Evolutionary conservation across 1,140 invertebrate species (phyloP), one percentile per base, ranked within the genome.

Genomic region (Magallana angulata): DNA sequence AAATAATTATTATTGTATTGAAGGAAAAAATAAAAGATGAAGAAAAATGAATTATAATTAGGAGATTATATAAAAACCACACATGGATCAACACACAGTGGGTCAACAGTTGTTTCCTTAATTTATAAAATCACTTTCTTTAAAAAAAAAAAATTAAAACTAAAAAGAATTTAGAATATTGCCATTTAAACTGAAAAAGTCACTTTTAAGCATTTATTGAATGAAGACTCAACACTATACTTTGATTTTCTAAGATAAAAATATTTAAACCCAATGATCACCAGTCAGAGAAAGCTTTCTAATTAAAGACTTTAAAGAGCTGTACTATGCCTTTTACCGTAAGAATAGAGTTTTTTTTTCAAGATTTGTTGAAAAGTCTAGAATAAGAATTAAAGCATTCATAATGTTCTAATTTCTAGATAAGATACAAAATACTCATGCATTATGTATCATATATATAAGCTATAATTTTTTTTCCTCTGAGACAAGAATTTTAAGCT

Each of bases 51-150:
- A 48, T 48, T 2, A 48, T 4, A 0, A 48, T 48, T 48, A 48
- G 36, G 14, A 64, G 18, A 64, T 30, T 76, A 16, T 9, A 68
- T 16, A 68, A 76, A 24, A 76, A 12, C 4, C 24, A 76, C 18
- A 85, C n/a, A 8, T 16, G 9, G 24, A 76, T 71, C 11, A 30
- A 62, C 60, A 76, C 24, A 76, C 8, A 36, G 68, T 11, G 18
- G 36, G 68, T 76, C 68, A 76, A 76, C 68, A 76, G 68, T 76
- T 76, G 68, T 76, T 76, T 30, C 36, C 30, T 76, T 30, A 48
- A 48, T 5, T 48, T 48, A 48, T 48, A 48, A 48, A 48, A 48
- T 48, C 36, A 48, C 36, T 48, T 48, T 48, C 36, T 48, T 48
- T 5, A 48, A 48, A 48, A 48, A 48, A 48, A 24, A 24, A 24